Base-by-base conservation (phyloP, 1,140 invertebrate species). In the Parapsyche elsis region DNA sequence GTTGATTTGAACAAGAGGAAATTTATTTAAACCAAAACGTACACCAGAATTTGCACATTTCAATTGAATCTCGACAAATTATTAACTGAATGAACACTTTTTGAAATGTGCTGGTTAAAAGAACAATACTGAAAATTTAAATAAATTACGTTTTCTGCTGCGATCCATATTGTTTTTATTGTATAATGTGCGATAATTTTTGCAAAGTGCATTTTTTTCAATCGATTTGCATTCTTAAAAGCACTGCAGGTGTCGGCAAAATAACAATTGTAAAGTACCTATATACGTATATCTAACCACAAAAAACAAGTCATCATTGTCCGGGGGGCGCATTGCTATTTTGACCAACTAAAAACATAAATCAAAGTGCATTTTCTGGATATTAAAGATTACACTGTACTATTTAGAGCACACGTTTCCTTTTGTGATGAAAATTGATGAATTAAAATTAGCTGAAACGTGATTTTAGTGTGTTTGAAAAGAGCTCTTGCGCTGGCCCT, bases 181-280 rank as follows among this genome's bases (percentile, higher is more conserved):
- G 24, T 67, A 26, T 67, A 12, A 38, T 38, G 30, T 38, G 30
- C 30, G 30, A 4, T 38, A 38, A 38, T 24, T 26, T 67, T 67
- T 10, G 24, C 57, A 16, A 61, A 19, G 57, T 61, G 57, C 57
- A 21, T 19, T 61, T 61, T 61, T n/a, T 9, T 21, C 19, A 19
- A 61, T 7, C 7, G 4, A 79, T 14, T 78, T 70, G 44, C 30
- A 30, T 67, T 67, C 64, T 49, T 26, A 46, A 70, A 78, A 78
- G 24, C 81, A 83, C 77, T n/a, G 78, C 81, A 83, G 81, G 81
- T 83, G 81, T 83, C 78, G 61, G 77, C 64, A 79, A 83, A 81
- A 71, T 79, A 83, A 21, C 19, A 26, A 12, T 12, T 53, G 12
- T 12, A 53, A 53, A 14, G 16, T 53, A 53, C 12, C 0, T 67